These are phyloP conservation scores for Amitus sp. DNA, from an alignment of 2,888 invertebrate species.

Conservation along the genomic window DNA sequence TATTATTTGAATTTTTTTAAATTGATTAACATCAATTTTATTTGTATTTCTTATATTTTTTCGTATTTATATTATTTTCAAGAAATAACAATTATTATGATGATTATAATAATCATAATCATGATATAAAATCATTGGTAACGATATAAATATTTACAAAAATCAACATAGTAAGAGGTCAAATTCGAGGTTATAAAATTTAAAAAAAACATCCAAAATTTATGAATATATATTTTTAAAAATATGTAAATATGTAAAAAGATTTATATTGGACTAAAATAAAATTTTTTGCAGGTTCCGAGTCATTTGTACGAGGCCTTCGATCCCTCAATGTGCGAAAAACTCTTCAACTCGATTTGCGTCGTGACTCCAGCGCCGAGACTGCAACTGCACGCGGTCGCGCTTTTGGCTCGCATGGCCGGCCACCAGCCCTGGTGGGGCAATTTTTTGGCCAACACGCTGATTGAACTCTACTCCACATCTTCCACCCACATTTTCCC, in stretches of 20 bases:
- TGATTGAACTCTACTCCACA: slow-evolving; percentile 81
- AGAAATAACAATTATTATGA: no score
- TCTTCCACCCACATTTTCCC: slow-evolving; percentile 83
- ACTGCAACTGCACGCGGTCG: slow-evolving; percentile 81
- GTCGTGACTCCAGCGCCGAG: slow-evolving; percentile 80
- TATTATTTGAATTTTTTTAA: no score
- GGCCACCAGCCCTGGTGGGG: slow-evolving; percentile 90
- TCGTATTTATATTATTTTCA: not conserved
- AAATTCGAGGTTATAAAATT: no score
- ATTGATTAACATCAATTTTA: not conserved
- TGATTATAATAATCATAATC: no score
- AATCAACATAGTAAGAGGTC: no score
- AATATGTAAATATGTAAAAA: no score
- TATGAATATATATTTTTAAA: no score
- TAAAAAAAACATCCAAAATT: no score
- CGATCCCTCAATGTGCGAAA: slow-evolving; percentile 68
- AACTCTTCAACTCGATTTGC: slow-evolving; percentile 78
- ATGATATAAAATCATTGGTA: no score
- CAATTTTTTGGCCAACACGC: slow-evolving; percentile 84
- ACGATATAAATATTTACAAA: no score
- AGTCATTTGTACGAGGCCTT: slow-evolving; percentile 61
- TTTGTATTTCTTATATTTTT: not conserved
- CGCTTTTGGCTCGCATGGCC: slow-evolving; percentile 81
- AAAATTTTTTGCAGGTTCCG: slow-evolving; percentile 54
- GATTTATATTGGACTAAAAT: no score